Base-by-base conservation (phyloP, 1,140 invertebrate genomes). In the Onthophagus taurus region DNA sequence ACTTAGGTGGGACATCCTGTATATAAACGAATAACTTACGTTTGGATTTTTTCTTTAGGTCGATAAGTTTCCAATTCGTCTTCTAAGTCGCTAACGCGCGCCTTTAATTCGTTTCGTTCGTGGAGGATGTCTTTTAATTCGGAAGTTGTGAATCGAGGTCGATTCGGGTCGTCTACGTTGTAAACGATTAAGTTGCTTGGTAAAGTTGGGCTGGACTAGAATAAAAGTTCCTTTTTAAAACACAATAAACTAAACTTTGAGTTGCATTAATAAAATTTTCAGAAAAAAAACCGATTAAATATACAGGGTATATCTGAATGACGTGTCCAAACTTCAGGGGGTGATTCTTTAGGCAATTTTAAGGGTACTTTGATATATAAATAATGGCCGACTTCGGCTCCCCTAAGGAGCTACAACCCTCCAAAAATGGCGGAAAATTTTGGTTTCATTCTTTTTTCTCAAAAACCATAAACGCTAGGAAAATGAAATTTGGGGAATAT, bases 101-200 rank as follows among this genome's bases (percentile, higher is more conserved):
- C 78, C 70, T 92, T 93, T 9, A 93, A 68, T 64, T 89, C 83
- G 63, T 94, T 92, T 51, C 89, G 71, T 66, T 94, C 89, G 58
- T 87, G 80, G 7, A 94, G 69, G 52, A 95, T 89, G 58, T 88
- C 85, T 48, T 80, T 73, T 4, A 97, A 69, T 64, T 97, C 92
- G 24, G 80, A 74, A 21, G 91, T 83, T 6, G 91, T 94, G 64
- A 95, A 97, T 38, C 88, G 73, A 7, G 90, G 89, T 53, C 83
- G 71, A 54, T 90, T 82, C 0, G 86, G 83, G 68, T 89, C 85
- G 55, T 88, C 82, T 31, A 78, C 59, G 60, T 82, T 78, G 52
- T 79, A 81, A 8, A 81, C 65, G 4, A 70, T 69, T 54, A 76
- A 76, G 50, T 77, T 75, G 21, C 70, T 72, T 17, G 78, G 61